Evolutionary conservation across 2,797 vertebrate genomes (phyloP), one percentile per base, ranked within the genome.

Genomic region (Trematomus bernacchii): DNA sequence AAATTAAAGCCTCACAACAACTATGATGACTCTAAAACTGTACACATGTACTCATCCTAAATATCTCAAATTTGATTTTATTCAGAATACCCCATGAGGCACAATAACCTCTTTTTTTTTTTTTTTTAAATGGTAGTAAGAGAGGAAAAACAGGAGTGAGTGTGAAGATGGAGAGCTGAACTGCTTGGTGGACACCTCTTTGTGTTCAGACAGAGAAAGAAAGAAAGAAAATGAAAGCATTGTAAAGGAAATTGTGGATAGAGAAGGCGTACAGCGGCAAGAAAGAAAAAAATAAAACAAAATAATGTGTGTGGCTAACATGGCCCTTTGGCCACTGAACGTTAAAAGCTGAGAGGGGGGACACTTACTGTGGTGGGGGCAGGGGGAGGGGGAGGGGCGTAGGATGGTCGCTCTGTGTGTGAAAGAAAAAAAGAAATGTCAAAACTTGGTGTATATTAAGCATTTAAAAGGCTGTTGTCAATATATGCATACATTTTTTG

Each of bases 361-460:
- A 85, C 94, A 97, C 98, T 99, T 98, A 99, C 97, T 93, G 98
- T 96, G 89, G 98, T 95, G 60, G 98, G 98, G 94, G 97, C 97
- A 54, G 98, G 98, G 94, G 98, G 95, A 83, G 98, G 98, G 91
- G 97, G 97, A 86, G 98, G 98, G 87, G 97, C 97, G 78, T 99
- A 99, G 69, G 97, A 99, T 82, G 98, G 98, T 85, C 98, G 96
- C 92, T 99, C 98, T 99, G 96, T 90, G 77, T 63, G 66, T 84
- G 65, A 92, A 77, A 84, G 23, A 75, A 47, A 57, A 30, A 13
- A 27, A 37, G 0, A 6, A 33, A 15, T 8, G 6, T 74, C 46
- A 70, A 37, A 18, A 30, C 6, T 52, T 52, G 33, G 2, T 37
- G 33, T 37, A 33, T 7, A 37, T 37, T 9, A 37, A 37, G 33